Conservation (phyloP, 2,113 vertebrate species). For the Calypte anna region DNA sequence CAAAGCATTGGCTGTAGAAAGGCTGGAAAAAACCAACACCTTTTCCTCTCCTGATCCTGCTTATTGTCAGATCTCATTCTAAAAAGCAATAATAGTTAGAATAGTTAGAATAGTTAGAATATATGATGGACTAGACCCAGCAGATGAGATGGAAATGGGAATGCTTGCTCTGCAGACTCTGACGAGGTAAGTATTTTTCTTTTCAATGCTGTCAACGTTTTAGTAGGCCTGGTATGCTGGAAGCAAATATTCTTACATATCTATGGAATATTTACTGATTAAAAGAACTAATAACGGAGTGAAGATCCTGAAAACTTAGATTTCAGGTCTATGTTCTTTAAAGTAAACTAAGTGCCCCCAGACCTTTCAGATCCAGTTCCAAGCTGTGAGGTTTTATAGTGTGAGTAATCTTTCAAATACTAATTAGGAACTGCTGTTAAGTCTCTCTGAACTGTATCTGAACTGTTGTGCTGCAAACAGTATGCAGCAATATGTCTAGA, state of each 20-base stretch:
- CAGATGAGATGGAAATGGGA: not conserved
- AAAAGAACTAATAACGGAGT: not conserved
- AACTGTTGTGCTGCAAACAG: not conserved
- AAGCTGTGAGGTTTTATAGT: not conserved
- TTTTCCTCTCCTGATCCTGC: not conserved
- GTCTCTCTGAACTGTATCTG: not conserved
- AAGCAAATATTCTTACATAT: not conserved
- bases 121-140: not conserved
- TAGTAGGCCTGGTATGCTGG: not conserved
- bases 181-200: not conserved
- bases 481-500: not conserved
- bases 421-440: not conserved
- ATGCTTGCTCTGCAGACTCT: not conserved
- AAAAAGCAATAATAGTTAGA: too few species aligned
- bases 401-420: not conserved
- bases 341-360: not conserved
- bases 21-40: not conserved
- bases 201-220: not conserved
- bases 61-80: not conserved
- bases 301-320: not conserved
- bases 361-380: not conserved
- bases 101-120: too few species aligned
- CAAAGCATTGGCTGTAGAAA: not conserved
- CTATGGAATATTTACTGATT: not conserved
- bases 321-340: not conserved